Evolutionary conservation across 2,888 invertebrate species (phyloP), one percentile per base, ranked within the genome.

Genomic region (Protonemura montana): DNA sequence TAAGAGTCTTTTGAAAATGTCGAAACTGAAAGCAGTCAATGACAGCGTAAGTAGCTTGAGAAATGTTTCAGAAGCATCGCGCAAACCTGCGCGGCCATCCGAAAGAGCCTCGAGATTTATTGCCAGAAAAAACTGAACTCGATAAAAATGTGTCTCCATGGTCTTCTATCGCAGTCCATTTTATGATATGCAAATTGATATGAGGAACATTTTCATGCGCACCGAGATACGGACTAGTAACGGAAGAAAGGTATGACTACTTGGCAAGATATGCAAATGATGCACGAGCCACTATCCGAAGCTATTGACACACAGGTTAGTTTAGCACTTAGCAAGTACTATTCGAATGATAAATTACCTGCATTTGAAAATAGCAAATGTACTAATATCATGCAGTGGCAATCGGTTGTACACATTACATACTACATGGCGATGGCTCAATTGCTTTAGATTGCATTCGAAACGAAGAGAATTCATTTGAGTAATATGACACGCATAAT

Each of bases 1-100:
- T 83, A 83, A 41, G 30, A 83, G 83, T 83, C 83, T 83, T 83
- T 83, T 83, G 83, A 83, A 83, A 83, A 27, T 25, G 25, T 13
- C n/a, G 78, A 28, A 78, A 30, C 81, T 6, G 30, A 30, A 81
- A 81, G 81, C 81, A 81, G n/a, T 30, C 29, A 81, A 81, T 81
- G 81, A 81, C 81, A 81, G 28, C 30, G n/a, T 81, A 81, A 81
- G 81, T 81, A 81, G 81, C 0, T 81, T 81, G 59, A 21, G 21
- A 59, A 59, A 59, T 59, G 59, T 21, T 13, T 59, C 59, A 2
- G 21, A 59, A 59, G 21, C 59, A 2, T 59, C 21, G 59, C 59
- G 35, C 35, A 10, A 35, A 35, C 35, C 35, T 35, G 35, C 35
- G 35, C 59, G 21, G 21, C 59, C 59, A 10, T 21, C 59, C 59